Percentiles rank a stretch among this genome's conserved stretches.
Conservation (phyloP, 2,888 invertebrate genomes). For the Thecophora atra region DNA sequence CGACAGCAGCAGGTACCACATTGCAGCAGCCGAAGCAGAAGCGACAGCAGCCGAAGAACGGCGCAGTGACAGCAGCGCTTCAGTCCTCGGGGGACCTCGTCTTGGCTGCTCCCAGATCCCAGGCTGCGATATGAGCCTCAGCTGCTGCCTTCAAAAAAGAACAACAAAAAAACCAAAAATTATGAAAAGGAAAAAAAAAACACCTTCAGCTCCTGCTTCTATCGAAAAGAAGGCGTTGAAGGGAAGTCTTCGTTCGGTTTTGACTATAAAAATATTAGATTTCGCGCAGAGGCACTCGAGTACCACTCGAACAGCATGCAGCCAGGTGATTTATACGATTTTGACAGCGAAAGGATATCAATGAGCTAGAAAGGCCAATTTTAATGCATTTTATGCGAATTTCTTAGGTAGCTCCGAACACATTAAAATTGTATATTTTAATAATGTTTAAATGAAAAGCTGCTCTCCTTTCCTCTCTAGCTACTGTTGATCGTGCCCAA, state of each 20-base stretch:
- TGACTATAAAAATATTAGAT: slow-evolving; percentile 19
- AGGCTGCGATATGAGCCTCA: too few species aligned
- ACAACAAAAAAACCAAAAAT: background rate
- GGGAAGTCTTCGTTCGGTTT: background rate
- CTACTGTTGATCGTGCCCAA: background rate
- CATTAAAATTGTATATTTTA: slow-evolving; percentile 17
- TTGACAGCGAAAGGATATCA: slow-evolving; percentile 17
- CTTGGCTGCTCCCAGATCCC: background rate
- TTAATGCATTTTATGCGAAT: slow-evolving; percentile 12
- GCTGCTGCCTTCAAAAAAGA: background rate
- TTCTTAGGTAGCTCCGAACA: slow-evolving; percentile 13
- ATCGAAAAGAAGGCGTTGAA: background rate
- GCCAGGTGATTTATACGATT: slow-evolving; percentile 21
- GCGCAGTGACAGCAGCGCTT: background rate
- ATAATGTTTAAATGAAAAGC: slow-evolving; percentile 8
- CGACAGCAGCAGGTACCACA: background rate
- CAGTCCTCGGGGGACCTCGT: background rate
- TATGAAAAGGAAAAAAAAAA: background rate
- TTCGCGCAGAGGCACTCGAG: background rate
- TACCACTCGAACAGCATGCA: slow-evolving; percentile 10
- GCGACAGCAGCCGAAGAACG: background rate
- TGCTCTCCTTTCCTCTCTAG: background rate
- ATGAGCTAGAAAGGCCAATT: slow-evolving; percentile 24
- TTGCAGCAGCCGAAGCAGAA: background rate
- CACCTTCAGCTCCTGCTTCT: background rate